phyloP scores from a whole-genome alignment of 2,113 vertebrate species.

The Dascyllus trimaculatus region DNA sequence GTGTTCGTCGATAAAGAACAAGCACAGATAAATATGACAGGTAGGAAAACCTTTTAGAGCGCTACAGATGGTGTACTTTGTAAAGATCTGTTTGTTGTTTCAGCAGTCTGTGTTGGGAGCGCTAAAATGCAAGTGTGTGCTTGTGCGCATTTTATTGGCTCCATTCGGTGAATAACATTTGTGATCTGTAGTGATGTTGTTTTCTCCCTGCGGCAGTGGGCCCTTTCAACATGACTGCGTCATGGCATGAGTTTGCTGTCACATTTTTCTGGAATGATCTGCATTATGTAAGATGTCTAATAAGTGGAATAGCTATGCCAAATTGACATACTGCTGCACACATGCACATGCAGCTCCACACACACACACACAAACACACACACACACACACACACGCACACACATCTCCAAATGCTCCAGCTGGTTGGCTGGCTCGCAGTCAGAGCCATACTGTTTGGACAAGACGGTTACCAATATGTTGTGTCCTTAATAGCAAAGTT shows the following conservation, averaged over 20 bases:
- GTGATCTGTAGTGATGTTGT: slow-evolving; percentile 41
- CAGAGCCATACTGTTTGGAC: slow-evolving; percentile 15
- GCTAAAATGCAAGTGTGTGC: neutral
- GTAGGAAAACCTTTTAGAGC: neutral
- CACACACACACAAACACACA: neutral
- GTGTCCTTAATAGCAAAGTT: slow-evolving; percentile 5
- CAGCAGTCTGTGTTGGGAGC: neutral
- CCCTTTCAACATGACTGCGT: slow-evolving; percentile 42
- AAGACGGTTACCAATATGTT: slow-evolving; percentile 1
- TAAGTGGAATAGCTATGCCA: slow-evolving; percentile 28
- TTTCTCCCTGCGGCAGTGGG: slow-evolving; percentile 23
- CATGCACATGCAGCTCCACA: neutral
- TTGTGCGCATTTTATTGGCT: slow-evolving; percentile 24
- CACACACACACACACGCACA: neutral
- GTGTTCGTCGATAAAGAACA: neutral
- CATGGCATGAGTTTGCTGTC: slow-evolving; percentile 45
- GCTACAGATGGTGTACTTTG: neutral
- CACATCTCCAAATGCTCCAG: slow-evolving; percentile 39
- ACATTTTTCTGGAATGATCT: slow-evolving; percentile 53
- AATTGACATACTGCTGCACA: slow-evolving; percentile 31
- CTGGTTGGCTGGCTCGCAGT: slow-evolving; percentile 25
- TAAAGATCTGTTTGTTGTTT: slow-evolving; percentile 7
- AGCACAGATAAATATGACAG: neutral
- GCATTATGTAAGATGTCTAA: slow-evolving; percentile 55
- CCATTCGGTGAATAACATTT: slow-evolving; percentile 34